These are phyloP conservation scores for Pomacea canaliculata DNA, from an alignment of 2,888 invertebrate genomes.

Conservation along the genomic window DNA sequence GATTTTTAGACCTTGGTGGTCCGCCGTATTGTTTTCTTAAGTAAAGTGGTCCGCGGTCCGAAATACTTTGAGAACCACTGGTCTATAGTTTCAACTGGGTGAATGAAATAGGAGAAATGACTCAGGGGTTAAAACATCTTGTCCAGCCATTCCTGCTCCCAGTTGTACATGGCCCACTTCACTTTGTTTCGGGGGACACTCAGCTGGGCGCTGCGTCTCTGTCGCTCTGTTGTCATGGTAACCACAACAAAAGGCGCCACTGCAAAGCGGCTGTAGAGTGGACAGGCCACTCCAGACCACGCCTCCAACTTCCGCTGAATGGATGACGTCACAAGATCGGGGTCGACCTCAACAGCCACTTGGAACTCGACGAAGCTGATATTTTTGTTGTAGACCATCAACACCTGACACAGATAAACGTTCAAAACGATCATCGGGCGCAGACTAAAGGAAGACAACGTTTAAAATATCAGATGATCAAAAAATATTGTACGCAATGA, in stretches of 20 bases:
- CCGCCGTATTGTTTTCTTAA: too few relatives aligned
- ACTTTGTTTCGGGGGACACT: constrained; percentile 29
- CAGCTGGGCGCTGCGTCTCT: constrained; percentile 26
- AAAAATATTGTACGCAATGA: too few relatives aligned
- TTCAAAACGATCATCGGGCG: neutral
- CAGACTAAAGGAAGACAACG: neutral
- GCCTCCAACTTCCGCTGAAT: constrained; percentile 33
- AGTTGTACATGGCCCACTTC: constrained; percentile 23
- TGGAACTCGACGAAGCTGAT: constrained; percentile 31
- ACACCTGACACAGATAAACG: constrained; percentile 16
- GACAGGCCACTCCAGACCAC: constrained; percentile 32
- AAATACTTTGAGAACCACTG: too few relatives aligned
- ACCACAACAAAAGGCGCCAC: constrained; percentile 28
- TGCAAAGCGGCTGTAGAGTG: constrained; percentile 27
- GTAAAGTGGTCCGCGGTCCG: too few relatives aligned
- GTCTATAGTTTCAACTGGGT: too few relatives aligned
- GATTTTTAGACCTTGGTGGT: too few relatives aligned
- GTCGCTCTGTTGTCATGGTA: constrained; percentile 18
- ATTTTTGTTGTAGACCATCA: constrained; percentile 34
- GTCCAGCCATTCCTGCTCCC: constrained; percentile 36
- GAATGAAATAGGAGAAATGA: neutral
- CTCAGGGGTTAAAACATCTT: constrained; percentile 21
- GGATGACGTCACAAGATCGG: constrained; percentile 20
- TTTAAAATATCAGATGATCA: neutral
- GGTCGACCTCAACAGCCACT: constrained; percentile 14